A percentile compares a stretch with the other conserved stretches of the same genome.
phyloP scores from a whole-genome alignment of 2,113 vertebrate species.

The Mus musculus region DNA sequence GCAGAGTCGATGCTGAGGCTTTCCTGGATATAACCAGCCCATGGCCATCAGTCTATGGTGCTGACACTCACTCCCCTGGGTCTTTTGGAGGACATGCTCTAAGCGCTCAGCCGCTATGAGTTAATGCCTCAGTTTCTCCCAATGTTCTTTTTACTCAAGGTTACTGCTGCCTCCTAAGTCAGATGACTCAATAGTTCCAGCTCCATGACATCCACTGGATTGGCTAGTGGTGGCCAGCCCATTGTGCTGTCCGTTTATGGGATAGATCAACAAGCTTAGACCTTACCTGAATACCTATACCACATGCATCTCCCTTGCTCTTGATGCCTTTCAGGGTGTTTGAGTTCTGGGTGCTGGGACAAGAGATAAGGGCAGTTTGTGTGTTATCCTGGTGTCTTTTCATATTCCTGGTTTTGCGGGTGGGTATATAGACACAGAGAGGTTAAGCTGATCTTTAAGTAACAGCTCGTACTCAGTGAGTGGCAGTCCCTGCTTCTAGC shows the following conservation, averaged over 20 bases:
- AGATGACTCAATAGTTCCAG: too few relatives aligned
- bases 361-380: fast-evolving
- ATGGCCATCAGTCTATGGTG: fast-evolving
- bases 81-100: fast-evolving
- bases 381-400: fast-evolving
- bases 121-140: background rate
- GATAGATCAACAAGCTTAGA: fast-evolving
- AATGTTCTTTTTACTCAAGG: fast-evolving
- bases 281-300: fast-evolving
- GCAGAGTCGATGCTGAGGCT: fast-evolving
- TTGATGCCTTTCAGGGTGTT: fast-evolving
- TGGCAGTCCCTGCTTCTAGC: background rate
- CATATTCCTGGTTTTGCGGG: fast-evolving
- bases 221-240: fast-evolving
- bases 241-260: fast-evolving
- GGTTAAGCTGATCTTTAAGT: fast-evolving
- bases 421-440: fast-evolving
- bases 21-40: fast-evolving
- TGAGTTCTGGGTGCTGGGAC: fast-evolving
- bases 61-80: fast-evolving
- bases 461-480: fast-evolving
- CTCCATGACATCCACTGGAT: fast-evolving
- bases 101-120: fast-evolving
- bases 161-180: background rate
- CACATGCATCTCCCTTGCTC: fast-evolving